Conservation (phyloP, 2,888 invertebrate genomes). For the Lobophora halterata region DNA sequence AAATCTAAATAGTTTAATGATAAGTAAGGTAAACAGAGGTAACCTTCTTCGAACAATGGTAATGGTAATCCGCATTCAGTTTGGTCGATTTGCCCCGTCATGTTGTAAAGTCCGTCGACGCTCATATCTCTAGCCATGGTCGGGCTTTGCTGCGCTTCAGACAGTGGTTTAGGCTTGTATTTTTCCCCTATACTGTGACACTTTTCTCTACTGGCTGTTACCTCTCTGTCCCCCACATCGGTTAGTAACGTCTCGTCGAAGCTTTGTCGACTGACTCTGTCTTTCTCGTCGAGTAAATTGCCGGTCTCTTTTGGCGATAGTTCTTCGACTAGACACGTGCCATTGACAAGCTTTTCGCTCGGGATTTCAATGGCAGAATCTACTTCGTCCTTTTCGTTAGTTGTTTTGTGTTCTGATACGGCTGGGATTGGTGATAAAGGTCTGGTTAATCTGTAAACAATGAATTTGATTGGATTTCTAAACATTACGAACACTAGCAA, state of each 20-base stretch:
- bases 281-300: constrained; percentile 69
- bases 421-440: constrained; percentile 62
- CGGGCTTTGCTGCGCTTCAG: constrained; percentile 72
- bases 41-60: constrained; percentile 93
- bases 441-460: constrained; percentile 58
- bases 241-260: constrained; percentile 64
- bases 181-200: constrained; percentile 77
- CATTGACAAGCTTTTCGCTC: constrained; percentile 53
- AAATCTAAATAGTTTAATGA: constrained; percentile 97
- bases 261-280: constrained; percentile 66
- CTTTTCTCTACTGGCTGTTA: constrained; percentile 62
- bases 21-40: constrained; percentile 96
- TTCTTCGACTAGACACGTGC: constrained; percentile 54
- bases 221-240: constrained; percentile 64
- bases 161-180: constrained; percentile 59
- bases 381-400: constrained; percentile 34
- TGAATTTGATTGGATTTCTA: background rate
- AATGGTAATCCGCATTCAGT: constrained; percentile 94
- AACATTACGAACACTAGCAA: too few relatives aligned
- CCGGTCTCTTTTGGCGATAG: constrained; percentile 67
- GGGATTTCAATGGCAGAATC: constrained; percentile 42
- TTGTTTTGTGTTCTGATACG: constrained; percentile 39
- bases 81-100: constrained; percentile 84
- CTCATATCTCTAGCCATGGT: constrained; percentile 87
- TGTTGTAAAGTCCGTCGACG: constrained; percentile 80